These are phyloP conservation scores for Megalops atlanticus DNA, from an alignment of 2,113 vertebrate species.

Conservation along the genomic window DNA sequence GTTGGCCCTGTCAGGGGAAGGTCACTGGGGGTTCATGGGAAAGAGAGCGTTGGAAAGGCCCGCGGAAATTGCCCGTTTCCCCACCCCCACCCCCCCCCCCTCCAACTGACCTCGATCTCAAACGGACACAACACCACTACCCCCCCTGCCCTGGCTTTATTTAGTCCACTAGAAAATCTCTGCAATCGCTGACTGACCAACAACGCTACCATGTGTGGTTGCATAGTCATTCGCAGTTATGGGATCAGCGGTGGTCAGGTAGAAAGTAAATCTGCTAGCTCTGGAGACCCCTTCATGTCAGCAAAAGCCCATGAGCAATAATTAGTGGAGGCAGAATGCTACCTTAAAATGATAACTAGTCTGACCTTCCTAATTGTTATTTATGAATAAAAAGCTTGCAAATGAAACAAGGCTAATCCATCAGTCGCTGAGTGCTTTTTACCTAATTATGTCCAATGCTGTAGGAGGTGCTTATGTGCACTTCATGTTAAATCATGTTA, in stretches of 20 bases:
- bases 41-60: conserved; percentile 80
- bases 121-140: conserved; percentile 46
- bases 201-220: neutral
- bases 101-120: conserved; percentile 69
- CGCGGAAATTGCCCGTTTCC: conserved; percentile 85
- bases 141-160: conserved; percentile 77
- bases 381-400: too few species aligned
- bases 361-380: too few species aligned
- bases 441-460: too few species aligned
- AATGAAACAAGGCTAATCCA: too few species aligned
- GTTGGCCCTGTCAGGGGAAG: conserved; percentile 64
- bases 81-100: conserved; percentile 73
- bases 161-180: conserved; percentile 70
- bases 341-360: too few species aligned
- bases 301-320: too few species aligned
- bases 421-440: too few species aligned
- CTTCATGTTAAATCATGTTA: too few species aligned
- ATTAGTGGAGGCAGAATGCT: too few species aligned
- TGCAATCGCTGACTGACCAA: conserved; percentile 19
- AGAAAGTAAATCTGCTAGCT: neutral
- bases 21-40: conserved; percentile 90
- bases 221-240: conserved; percentile 33
- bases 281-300: too few species aligned
- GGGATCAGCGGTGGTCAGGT: neutral
- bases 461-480: too few species aligned